Evolutionary conservation across 2,888 invertebrate genomes (phyloP).

Genomic region (Cheilosia pagana): DNA sequence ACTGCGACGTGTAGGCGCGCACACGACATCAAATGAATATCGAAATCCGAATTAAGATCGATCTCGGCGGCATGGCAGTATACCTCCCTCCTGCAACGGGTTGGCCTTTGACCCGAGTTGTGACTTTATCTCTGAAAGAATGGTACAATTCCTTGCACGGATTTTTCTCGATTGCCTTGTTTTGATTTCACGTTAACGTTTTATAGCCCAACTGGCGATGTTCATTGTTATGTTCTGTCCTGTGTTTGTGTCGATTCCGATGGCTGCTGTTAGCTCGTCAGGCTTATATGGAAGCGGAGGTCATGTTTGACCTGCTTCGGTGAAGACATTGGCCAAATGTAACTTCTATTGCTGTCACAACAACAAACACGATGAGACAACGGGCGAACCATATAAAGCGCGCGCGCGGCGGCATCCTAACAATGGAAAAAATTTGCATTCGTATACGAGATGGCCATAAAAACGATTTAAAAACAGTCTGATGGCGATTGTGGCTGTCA

Average conservation of each 20-base stretch:
- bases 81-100: conserved; percentile 50
- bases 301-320: conserved; percentile 72
- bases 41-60: conserved; percentile 68
- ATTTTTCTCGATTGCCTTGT: conserved; percentile 40
- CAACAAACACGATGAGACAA: conserved; percentile 56
- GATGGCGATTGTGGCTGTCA: conserved; percentile 3
- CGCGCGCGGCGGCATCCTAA: conserved; percentile 6
- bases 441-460: conserved; percentile 52
- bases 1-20: conserved; percentile 66
- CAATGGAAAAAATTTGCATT: conserved; percentile 73
- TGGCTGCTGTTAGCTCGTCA: conserved; percentile 68
- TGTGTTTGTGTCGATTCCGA: conserved; percentile 32
- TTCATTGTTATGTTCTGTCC: conserved; percentile 49
- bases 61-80: conserved; percentile 23
- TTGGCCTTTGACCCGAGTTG: conserved; percentile 66
- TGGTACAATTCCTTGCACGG: conserved; percentile 65
- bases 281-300: conserved; percentile 71
- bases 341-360: conserved; percentile 69
- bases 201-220: conserved; percentile 6
- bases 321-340: conserved; percentile 40
- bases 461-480: conserved; percentile 52
- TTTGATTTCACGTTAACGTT: conserved; percentile 44
- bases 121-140: conserved; percentile 33
- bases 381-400: conserved; percentile 57
- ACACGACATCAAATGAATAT: conserved; percentile 28